Conservation (phyloP, 2,797 vertebrate species). For the Fringilla coelebs region DNA sequence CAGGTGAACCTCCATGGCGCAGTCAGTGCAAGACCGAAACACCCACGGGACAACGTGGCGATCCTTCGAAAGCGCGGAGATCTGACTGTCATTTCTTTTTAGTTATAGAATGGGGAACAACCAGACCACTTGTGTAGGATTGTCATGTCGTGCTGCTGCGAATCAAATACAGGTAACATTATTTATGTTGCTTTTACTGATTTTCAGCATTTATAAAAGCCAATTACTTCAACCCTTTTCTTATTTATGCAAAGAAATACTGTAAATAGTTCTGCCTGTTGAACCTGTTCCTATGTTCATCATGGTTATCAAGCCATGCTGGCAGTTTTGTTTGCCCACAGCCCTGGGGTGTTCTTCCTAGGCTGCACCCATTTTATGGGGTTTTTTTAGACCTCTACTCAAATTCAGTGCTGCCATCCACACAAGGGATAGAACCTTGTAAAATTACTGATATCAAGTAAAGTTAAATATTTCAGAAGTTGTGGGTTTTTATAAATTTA, state of each 20-base stretch:
- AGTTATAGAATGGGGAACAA: constrained; percentile 73
- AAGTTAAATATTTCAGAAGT: not conserved
- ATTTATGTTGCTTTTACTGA: not conserved
- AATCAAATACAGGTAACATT: constrained; percentile 70
- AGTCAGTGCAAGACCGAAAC: not conserved
- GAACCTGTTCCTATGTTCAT: not conserved
- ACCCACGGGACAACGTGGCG: fast-evolving
- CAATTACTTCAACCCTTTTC: not conserved
- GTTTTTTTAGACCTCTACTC: not conserved
- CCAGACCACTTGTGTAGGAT: not conserved
- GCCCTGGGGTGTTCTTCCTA: not conserved
- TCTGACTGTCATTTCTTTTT: not conserved
- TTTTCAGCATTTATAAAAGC: not conserved
- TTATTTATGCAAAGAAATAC: not conserved
- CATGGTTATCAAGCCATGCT: not conserved
- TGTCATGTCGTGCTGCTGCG: not conserved
- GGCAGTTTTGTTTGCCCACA: not conserved
- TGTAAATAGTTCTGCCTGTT: not conserved
- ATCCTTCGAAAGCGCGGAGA: not conserved
- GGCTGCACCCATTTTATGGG: not conserved
- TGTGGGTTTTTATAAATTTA: not conserved
- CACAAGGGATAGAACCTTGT: not conserved
- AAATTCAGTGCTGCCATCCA: not conserved
- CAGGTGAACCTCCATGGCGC: fast-evolving
- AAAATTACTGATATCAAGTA: not conserved